These are phyloP conservation scores for Thereva nobilitata DNA, from an alignment of 2,888 invertebrate species.

Conservation along the genomic window DNA sequence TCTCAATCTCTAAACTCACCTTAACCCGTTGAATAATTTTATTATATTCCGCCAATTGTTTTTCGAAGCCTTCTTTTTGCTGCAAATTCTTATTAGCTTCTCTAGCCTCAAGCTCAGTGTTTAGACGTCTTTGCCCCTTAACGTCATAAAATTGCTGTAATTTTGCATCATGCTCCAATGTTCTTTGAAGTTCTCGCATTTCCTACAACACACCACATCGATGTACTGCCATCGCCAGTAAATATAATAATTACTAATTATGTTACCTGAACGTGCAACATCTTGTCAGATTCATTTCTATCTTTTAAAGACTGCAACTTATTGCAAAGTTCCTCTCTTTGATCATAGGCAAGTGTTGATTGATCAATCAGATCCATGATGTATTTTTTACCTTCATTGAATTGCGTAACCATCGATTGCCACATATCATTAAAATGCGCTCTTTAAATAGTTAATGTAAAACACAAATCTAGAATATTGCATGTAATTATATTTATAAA, in stretches of 20 bases:
- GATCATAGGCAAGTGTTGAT: constrained; percentile 86
- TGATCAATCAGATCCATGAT: constrained; percentile 86
- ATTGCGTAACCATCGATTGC: constrained; percentile 74
- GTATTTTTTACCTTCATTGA: constrained; percentile 77
- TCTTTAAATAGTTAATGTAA: constrained; percentile 55
- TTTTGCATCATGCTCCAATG: constrained; percentile 82
- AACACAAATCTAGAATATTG: neutral
- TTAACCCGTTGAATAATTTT: constrained; percentile 76
- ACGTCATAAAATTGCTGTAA: constrained; percentile 82
- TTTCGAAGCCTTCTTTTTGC: constrained; percentile 70
- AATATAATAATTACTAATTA: neutral
- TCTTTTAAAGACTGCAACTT: constrained; percentile 81
- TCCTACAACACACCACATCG: constrained; percentile 60
- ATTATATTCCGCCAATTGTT: constrained; percentile 73
- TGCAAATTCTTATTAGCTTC: constrained; percentile 71
- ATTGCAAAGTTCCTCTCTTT: constrained; percentile 78
- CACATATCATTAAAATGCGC: constrained; percentile 81
- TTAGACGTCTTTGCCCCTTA: constrained; percentile 79
- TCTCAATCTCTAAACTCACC: constrained; percentile 50
- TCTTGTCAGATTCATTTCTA: constrained; percentile 73
- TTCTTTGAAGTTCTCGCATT: constrained; percentile 84
- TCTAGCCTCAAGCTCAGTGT: constrained; percentile 74
- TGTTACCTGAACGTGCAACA: constrained; percentile 64
- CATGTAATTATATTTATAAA: neutral
- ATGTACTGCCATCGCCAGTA: neutral